These are phyloP conservation scores for Drosophila repletoides DNA, from an alignment of 1,140 invertebrate genomes.

Conservation along the genomic window DNA sequence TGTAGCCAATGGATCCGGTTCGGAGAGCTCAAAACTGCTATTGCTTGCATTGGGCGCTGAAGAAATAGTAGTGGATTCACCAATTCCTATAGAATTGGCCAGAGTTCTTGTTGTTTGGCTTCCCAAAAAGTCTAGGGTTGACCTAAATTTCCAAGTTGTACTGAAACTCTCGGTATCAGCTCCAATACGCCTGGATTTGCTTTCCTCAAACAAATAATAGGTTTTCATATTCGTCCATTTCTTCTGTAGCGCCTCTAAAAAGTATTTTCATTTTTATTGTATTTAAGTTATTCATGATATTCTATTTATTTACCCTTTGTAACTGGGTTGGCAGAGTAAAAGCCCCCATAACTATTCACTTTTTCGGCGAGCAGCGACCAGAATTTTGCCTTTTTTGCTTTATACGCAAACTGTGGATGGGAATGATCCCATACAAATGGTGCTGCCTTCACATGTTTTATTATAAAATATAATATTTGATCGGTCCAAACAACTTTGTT, in stretches of 20 bases:
- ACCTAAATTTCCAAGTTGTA: constrained; percentile 33
- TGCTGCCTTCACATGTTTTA: constrained; percentile 31
- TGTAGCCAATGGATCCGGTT: constrained; percentile 31
- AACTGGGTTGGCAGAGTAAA: constrained; percentile 18
- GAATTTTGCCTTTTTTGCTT: constrained; percentile 33
- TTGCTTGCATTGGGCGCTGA: constrained; percentile 3
- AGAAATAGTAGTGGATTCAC: neutral
- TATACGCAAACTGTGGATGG: constrained; percentile 32
- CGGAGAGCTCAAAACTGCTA: constrained; percentile 24
- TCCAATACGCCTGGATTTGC: constrained; percentile 26
- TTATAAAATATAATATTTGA: constrained; percentile 34
- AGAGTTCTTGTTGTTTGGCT: neutral
- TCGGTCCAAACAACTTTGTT: constrained; percentile 41
- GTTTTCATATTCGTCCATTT: constrained; percentile 46
- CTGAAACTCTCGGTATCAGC: constrained; percentile 16
- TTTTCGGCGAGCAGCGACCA: constrained; percentile 32
- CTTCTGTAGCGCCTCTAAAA: constrained; percentile 27
- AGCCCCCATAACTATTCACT: constrained; percentile 15
- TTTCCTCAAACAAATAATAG: constrained; percentile 39
- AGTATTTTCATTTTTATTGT: neutral
- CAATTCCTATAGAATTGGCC: neutral
- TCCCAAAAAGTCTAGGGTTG: constrained; percentile 15
- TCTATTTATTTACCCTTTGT: constrained; percentile 21
- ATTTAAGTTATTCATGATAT: neutral
- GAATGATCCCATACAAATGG: constrained; percentile 36